Evolutionary conservation across 2,113 vertebrate genomes (phyloP), one percentile per base, ranked within the genome.

Genomic region (Ia io): DNA sequence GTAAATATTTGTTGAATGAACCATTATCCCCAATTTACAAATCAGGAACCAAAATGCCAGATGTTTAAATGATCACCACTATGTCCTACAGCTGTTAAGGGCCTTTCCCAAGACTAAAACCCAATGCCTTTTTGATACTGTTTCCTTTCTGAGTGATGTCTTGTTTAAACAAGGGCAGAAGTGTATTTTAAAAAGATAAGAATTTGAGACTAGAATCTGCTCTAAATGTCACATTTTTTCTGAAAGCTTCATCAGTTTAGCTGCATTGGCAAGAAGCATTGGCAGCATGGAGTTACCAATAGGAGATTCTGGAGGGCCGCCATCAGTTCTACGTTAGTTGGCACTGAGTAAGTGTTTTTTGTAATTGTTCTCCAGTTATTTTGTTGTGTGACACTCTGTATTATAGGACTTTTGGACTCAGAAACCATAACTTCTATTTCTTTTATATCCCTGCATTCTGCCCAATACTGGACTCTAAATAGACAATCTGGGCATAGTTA

Each of bases 301-400:
- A 5, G 71, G 32, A 8, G 18, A 17, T 44, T 74, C 76, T 95
- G 82, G 85, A 95, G 65, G 51, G 8, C 51, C 61, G 44, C 77
- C 91, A 13, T 47, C 37, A 44, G 2, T 17, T n/a, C 71, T n/a
- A 7, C 0, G 1, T 11, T 84, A 89, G 80, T 86, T 80, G 92
- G 42, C 56, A n/a, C 35, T 42, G 83, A 78, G 22, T 32, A 86
- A 51, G 20, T 96, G 65, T 71, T 70, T 69, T 77, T 70, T 82
- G 37, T 40, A 89, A 56, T 94, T 89, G 77, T 88, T 94, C 47
- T 92, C 69, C 56, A 71, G 73, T 83, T 93, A 83, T 91, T 91
- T 83, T 23, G 18, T 13, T 23, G 63, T 56, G 18, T 16, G 73
- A 73, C 22, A 40, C 51, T 65, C 10, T 71, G 18, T 59, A 22